These are phyloP conservation scores for Nomada goodeniana DNA, from an alignment of 2,888 invertebrate species.

Conservation along the genomic window DNA sequence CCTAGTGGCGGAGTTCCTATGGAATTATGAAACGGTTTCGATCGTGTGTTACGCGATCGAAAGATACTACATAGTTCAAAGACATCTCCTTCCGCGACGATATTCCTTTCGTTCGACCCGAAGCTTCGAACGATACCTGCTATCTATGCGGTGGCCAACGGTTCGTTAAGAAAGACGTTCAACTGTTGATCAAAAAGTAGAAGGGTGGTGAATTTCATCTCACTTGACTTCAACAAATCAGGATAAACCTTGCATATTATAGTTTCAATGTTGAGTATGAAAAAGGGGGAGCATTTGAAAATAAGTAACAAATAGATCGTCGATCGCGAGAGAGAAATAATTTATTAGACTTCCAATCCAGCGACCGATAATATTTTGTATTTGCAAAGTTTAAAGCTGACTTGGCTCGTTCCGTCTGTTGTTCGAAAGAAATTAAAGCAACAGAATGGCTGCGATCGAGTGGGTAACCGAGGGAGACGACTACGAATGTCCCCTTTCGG, in stretches of 20 bases:
- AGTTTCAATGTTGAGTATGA: no score
- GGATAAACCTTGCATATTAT: background rate
- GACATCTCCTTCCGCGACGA: background rate
- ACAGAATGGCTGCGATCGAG: constrained; percentile 79
- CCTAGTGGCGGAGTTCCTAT: background rate
- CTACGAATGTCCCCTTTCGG: constrained; percentile 87
- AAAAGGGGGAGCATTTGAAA: no score
- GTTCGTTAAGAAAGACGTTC: constrained; percentile 6
- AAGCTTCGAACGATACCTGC: constrained; percentile 30
- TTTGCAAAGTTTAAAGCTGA: constrained; percentile 11
- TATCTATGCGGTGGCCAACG: constrained; percentile 15
- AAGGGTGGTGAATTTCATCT: background rate
- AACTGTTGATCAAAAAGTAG: background rate
- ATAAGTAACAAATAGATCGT: background rate
- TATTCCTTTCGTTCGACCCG: constrained; percentile 14
- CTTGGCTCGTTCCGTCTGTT: background rate
- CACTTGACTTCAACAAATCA: background rate
- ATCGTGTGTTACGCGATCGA: background rate
- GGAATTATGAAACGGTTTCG: constrained; percentile 25
- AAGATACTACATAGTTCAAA: constrained; percentile 1
- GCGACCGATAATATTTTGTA: constrained; percentile 2
- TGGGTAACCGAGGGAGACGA: constrained; percentile 88
- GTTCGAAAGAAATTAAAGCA: constrained; percentile 1
- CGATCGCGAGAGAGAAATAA: background rate
- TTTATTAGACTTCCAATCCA: constrained; percentile 20